Conservation (phyloP, 64 coral and sea anemone genomes). For the Stichodactyla mertensii region DNA sequence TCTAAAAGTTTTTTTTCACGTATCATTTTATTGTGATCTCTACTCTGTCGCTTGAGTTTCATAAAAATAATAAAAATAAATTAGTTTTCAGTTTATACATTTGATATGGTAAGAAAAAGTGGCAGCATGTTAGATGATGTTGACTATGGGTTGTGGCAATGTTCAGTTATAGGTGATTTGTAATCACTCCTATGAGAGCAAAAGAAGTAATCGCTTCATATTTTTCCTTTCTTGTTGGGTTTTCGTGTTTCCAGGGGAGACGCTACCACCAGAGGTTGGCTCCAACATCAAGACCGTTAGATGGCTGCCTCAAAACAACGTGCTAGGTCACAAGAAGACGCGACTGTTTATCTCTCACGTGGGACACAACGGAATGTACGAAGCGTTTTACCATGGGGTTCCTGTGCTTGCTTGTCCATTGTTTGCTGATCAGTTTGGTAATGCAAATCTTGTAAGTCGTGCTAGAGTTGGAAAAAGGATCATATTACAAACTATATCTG, state of each 20-base stretch:
- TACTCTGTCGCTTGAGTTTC: too few relatives aligned
- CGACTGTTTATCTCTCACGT: not conserved
- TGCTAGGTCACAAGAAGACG: not conserved
- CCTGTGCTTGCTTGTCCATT: not conserved
- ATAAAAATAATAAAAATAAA: too few relatives aligned
- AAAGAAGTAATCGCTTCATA: too few relatives aligned
- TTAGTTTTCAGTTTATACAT: too few relatives aligned
- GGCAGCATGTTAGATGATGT: too few relatives aligned
- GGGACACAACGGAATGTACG: constrained; percentile 1
- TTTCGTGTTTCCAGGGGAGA: not conserved
- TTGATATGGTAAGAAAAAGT: too few relatives aligned
- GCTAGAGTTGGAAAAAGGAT: not conserved
- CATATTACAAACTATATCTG: not conserved
- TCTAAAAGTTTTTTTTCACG: too few relatives aligned
- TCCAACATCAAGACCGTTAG: constrained; percentile 5
- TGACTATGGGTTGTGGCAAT: too few relatives aligned
- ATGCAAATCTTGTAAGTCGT: not conserved
- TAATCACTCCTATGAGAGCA: too few relatives aligned
- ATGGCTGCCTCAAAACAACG: constrained; percentile 22
- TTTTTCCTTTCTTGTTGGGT: not conserved
- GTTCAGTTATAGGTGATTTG: too few relatives aligned
- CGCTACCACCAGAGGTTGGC: not conserved
- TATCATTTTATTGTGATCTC: too few relatives aligned
- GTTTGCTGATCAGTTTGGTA: constrained; percentile 19
- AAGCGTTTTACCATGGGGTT: constrained; percentile 8